Percentiles rank a stretch among this genome's conserved stretches.
Conservation (phyloP, 2,888 invertebrate species). For the Eupelmus urozonus region DNA sequence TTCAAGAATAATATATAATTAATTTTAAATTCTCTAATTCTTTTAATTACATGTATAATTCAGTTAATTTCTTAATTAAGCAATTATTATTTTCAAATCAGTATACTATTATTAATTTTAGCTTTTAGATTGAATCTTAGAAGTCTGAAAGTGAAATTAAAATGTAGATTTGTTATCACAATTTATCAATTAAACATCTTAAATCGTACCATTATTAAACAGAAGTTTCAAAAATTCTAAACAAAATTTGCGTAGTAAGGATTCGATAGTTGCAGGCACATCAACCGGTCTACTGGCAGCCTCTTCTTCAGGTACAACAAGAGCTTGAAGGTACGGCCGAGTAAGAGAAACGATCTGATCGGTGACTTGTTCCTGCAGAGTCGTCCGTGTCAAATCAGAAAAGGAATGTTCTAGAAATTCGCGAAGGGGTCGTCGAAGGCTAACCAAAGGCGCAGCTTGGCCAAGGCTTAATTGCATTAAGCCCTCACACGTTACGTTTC, state of each 20-base stretch:
- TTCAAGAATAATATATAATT: no score
- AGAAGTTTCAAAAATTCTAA: slow-evolving; percentile 62
- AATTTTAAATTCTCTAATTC: no score
- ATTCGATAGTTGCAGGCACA: slow-evolving; percentile 65
- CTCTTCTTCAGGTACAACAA: slow-evolving; percentile 62
- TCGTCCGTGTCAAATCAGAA: slow-evolving; percentile 57
- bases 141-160: no score
- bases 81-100: no score
- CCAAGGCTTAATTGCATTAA: slow-evolving; percentile 64
- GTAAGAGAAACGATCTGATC: slow-evolving; percentile 65
- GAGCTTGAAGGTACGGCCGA: slow-evolving; percentile 63
- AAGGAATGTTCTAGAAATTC: slow-evolving; percentile 66
- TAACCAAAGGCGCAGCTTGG: slow-evolving; percentile 62
- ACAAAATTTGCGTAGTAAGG: slow-evolving; percentile 62
- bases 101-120: no score
- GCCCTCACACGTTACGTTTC: slow-evolving; percentile 64
- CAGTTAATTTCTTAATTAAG: no score
- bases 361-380: slow-evolving; percentile 62
- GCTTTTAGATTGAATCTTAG: no score
- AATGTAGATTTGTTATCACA: no score
- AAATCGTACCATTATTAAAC: slow-evolving; percentile 62
- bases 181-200: not conserved
- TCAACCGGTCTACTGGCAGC: slow-evolving; percentile 60
- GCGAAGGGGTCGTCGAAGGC: slow-evolving; percentile 65
- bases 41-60: no score